Conservation (phyloP, 2,888 invertebrate species). For the Liodrosophila aerea region DNA sequence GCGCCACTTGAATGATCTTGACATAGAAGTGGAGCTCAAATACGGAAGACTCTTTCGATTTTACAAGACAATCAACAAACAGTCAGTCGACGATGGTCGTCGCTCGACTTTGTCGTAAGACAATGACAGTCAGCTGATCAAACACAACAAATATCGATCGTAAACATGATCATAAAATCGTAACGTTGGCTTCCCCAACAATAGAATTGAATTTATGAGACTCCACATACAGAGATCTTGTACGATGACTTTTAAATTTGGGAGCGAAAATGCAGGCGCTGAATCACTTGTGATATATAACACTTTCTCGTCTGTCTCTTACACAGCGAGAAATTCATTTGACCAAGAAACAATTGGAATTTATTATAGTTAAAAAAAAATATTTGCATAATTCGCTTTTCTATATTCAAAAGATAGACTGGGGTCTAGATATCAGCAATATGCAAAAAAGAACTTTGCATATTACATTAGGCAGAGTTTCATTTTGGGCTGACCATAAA, state of each 20-base stretch:
- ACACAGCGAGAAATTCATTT: background rate
- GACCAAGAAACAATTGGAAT: too few relatives aligned
- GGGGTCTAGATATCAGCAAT: too few relatives aligned
- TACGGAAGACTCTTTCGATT: slow-evolving; percentile 24
- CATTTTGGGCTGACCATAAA: too few relatives aligned
- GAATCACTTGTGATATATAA: background rate
- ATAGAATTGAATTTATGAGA: background rate
- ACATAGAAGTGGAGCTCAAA: slow-evolving; percentile 48
- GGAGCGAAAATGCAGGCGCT: background rate
- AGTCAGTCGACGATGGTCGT: too few relatives aligned
- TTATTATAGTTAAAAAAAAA: too few relatives aligned
- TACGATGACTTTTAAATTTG: background rate
- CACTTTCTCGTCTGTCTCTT: slow-evolving; percentile 4
- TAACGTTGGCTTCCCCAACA: background rate
- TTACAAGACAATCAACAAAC: slow-evolving; percentile 17
- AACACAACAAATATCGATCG: slow-evolving; percentile 26
- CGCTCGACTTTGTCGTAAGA: background rate
- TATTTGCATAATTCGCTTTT: too few relatives aligned
- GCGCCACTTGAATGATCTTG: slow-evolving; percentile 61
- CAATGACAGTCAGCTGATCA: slow-evolving; percentile 38
- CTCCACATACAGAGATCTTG: too few relatives aligned
- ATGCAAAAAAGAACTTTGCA: too few relatives aligned
- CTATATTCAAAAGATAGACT: too few relatives aligned
- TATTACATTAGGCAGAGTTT: too few relatives aligned
- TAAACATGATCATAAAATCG: slow-evolving; percentile 7